phyloP scores from a whole-genome alignment of 2,888 invertebrate genomes.

The Palloptera scutellata region DNA sequence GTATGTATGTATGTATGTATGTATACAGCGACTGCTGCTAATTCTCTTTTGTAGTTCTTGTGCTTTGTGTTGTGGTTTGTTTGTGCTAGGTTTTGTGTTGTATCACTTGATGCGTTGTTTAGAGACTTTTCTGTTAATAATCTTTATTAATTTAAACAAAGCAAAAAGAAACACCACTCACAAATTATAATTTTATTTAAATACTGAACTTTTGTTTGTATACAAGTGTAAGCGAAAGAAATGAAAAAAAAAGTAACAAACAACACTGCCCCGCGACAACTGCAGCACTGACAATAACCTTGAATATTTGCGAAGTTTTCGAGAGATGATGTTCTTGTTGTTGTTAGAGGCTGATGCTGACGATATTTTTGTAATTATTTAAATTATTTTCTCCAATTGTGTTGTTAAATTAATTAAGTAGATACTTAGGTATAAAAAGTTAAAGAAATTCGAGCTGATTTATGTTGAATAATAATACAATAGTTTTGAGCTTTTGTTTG shows the following conservation, averaged over 20 bases:
- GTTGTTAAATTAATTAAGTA: no score
- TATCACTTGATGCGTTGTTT: background rate
- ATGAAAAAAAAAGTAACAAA: background rate
- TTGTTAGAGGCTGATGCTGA: no score
- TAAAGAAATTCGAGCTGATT: no score
- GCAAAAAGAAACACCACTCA: background rate
- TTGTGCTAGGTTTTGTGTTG: slow-evolving; percentile 1
- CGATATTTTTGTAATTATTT: no score
- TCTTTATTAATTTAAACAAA: slow-evolving; percentile 1
- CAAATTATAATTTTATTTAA: background rate
- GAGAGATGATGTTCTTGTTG: background rate
- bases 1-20: slow-evolving; percentile 7
- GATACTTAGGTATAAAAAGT: no score
- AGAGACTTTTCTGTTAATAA: background rate
- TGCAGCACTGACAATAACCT: slow-evolving; percentile 26
- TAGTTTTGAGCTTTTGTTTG: background rate
- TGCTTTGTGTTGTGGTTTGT: background rate
- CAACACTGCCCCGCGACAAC: slow-evolving; percentile 15
- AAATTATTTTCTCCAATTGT: no score
- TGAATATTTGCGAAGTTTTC: slow-evolving; percentile 14
- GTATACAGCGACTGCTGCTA: slow-evolving; percentile 10
- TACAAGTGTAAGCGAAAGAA: no score
- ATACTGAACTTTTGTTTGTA: no score
- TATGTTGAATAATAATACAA: no score
- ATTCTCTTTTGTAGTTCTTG: background rate